Evolutionary conservation across 2,797 vertebrate species (phyloP).

Genomic region (Hybognathus amarus): DNA sequence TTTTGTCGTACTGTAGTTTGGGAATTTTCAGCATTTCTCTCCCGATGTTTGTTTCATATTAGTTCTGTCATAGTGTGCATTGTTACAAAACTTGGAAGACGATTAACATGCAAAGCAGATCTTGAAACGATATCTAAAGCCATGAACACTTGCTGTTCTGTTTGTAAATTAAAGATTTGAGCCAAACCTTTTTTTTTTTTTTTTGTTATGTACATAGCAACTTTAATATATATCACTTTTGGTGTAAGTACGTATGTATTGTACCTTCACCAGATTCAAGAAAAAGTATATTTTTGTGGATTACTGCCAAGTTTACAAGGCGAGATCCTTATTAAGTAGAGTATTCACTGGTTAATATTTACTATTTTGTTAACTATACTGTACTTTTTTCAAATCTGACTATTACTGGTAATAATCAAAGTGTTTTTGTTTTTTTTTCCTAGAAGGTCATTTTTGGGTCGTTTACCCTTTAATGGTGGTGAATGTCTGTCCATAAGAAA

Average conservation of each 20-base stretch:
- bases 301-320: constrained; percentile 94
- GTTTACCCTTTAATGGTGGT: constrained; percentile 86
- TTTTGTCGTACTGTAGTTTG: constrained; percentile 87
- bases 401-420: constrained; percentile 83
- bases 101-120: constrained; percentile 86
- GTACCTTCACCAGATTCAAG: constrained; percentile 90
- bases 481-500: constrained; percentile 87
- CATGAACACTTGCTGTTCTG: constrained; percentile 96
- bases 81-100: constrained; percentile 81
- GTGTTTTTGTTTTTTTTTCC: constrained; percentile 70
- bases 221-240: constrained; percentile 93
- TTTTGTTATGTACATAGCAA: constrained; percentile 83
- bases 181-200: constrained; percentile 85
- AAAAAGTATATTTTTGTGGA: constrained; percentile 99
- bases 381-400: constrained; percentile 91
- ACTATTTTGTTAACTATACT: constrained; percentile 94
- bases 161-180: constrained; percentile 97
- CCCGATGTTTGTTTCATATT: constrained; percentile 73
- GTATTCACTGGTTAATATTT: constrained; percentile 97
- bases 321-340: constrained; percentile 93
- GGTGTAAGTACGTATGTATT: constrained; percentile 92
- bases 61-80: constrained; percentile 86
- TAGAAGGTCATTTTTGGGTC: constrained; percentile 81
- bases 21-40: constrained; percentile 82
- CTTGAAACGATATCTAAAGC: constrained; percentile 95